Evolutionary conservation across 2,888 invertebrate species (phyloP), one percentile per base, ranked within the genome.

Genomic region (Scaptomyza flava): DNA sequence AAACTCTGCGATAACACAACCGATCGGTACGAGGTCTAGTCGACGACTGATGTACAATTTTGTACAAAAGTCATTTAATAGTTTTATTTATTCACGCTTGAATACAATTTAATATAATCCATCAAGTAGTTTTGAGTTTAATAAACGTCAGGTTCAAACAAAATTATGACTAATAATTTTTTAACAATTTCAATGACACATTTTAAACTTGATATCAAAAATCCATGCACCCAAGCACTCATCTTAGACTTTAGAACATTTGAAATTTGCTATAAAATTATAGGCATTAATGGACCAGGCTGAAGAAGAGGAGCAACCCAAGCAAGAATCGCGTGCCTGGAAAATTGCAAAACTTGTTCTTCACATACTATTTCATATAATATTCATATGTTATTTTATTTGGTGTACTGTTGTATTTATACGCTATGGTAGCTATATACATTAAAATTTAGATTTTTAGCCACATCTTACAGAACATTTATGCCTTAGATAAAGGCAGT

Each of bases 351-450:
- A 48, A 23, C 0, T 52, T 0, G 2, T 67, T 1, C 4, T 63
- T 1, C 66, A 73, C n/a, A 8, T 65, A 1, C 1, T 79, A 0
- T 50, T 72, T 1, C 76, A 79, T n/a, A 8, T 72, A 2, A 0
- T 79, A 0, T 43, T 79, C 0, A 65, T 76, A 12, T 0, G 9
- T 2, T 72, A 62, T n/a, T 70, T 76, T 3, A 54, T 57, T n/a
- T 68, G 51, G 41, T 36, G 41, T 8, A 71, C 79, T 11, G 6
- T 58, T 7, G 11, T 42, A 0, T 70, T 20, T n/a, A 23, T 46
- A 0, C 6, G 0, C 0, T 72, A 33, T 20, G 68, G 79, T 81
- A 59, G 5, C 1, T 17, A 50, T 8, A 11, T 8, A 12, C 8
- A 7, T 11, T 5, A 2, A 8, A 30, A 9, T 14, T 38, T 27